Evolutionary conservation across 23 tunicate species (phyloP).

Genomic region (Trididemnum nubilum): DNA sequence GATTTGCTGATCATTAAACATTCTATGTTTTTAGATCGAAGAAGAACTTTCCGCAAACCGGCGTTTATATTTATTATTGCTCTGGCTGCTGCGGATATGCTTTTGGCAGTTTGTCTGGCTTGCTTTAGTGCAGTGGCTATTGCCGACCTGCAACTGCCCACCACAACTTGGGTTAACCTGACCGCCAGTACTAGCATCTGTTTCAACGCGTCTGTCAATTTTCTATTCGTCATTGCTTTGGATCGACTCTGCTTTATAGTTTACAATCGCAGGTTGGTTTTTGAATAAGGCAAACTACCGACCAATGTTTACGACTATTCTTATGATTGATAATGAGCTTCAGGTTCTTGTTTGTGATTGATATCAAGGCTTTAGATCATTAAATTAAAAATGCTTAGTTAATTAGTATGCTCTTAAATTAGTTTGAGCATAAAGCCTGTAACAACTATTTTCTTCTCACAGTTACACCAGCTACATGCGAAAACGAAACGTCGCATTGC

Average conservation of each 20-base stretch:
- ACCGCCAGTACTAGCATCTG: conserved; percentile 64
- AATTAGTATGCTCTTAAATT: no score
- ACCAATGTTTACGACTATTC: no score
- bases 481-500: conserved; percentile 16
- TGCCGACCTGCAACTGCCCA: conserved; percentile 32
- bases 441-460: background rate
- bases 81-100: conserved; percentile 56
- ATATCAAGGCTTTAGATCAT: no score
- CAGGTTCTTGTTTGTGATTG: no score
- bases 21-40: no score
- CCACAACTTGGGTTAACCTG: conserved; percentile 57
- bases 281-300: background rate
- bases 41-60: conserved; percentile 51
- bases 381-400: no score
- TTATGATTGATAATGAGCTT: no score
- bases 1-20: no score
- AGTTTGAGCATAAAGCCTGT: no score
- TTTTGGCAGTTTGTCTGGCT: conserved; percentile 36
- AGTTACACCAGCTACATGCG: conserved; percentile 59
- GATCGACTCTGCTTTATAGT: conserved; percentile 74
- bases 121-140: conserved; percentile 15
- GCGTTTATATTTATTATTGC: conserved; percentile 65
- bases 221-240: conserved; percentile 65
- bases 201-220: conserved; percentile 62
- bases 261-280: conserved; percentile 62